Conservation (phyloP, 1,140 invertebrate genomes). For the Solenopsis fugax region DNA sequence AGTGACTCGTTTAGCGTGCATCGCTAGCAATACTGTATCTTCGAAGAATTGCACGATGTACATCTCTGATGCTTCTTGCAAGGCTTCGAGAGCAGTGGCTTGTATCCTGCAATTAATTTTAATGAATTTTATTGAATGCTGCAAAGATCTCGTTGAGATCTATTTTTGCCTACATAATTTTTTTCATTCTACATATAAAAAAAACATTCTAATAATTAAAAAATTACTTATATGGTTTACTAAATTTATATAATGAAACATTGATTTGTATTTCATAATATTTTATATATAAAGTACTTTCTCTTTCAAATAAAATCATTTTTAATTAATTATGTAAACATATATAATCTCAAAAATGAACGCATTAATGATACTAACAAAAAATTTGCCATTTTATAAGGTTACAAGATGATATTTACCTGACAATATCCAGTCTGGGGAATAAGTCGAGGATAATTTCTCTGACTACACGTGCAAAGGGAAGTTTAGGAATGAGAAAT, state of each 20-base stretch:
- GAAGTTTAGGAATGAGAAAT: constrained; percentile 76
- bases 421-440: constrained; percentile 51
- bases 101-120: constrained; percentile 85
- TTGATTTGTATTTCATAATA: neutral
- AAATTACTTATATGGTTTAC: neutral
- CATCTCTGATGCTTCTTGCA: constrained; percentile 91
- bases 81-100: constrained; percentile 86
- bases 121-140: neutral
- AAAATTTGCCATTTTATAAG: neutral
- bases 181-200: neutral
- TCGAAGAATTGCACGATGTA: constrained; percentile 93
- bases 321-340: neutral
- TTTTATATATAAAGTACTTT: neutral
- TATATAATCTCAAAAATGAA: constrained; percentile 1
- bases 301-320: neutral
- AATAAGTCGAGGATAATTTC: constrained; percentile 75
- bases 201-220: neutral
- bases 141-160: neutral
- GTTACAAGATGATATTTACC: constrained; percentile 29
- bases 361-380: neutral
- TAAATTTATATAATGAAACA: neutral
- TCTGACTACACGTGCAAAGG: constrained; percentile 75
- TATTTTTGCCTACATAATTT: neutral
- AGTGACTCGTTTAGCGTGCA: constrained; percentile 92
- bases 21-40: constrained; percentile 90